phyloP scores from a whole-genome alignment of 2,797 vertebrate species.

The Hirundo rustica region DNA sequence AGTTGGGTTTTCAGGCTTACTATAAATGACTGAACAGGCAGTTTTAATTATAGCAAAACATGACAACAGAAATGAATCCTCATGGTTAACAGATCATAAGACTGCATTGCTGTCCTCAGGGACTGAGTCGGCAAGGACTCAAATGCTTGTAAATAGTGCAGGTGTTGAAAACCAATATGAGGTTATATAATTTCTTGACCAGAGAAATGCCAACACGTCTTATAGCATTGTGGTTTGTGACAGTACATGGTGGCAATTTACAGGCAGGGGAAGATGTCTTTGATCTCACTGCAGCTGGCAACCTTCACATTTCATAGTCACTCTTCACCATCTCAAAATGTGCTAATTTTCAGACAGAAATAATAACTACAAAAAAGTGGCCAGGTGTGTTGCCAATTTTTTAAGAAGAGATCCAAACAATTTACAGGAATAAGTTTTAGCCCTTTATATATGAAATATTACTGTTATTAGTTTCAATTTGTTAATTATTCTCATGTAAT shows the following conservation, averaged over 20 bases:
- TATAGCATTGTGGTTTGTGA: slow-evolving; percentile 2
- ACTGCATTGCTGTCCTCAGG: slow-evolving; percentile 9
- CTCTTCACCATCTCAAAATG: not conserved
- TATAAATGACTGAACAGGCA: slow-evolving; percentile 14
- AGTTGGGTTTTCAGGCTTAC: not conserved
- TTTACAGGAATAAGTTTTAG: not conserved
- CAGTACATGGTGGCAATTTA: slow-evolving; percentile 8
- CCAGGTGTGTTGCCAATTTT: not conserved
- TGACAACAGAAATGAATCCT: slow-evolving; percentile 35
- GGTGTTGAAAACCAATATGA: slow-evolving; percentile 62
- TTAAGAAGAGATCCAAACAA: not conserved
- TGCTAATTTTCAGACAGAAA: not conserved
- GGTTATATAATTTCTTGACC: slow-evolving; percentile 54
- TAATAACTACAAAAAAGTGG: not conserved
- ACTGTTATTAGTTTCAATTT: not conserved
- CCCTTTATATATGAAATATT: not conserved
- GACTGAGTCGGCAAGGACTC: not conserved
- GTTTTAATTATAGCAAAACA: slow-evolving; percentile 56
- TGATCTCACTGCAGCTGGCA: slow-evolving; percentile 3
- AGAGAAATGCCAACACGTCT: slow-evolving; percentile 47
- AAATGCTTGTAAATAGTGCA: slow-evolving; percentile 53
- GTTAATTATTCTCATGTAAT: not conserved
- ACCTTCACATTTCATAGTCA: not conserved
- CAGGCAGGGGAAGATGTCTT: not conserved
- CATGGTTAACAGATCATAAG: slow-evolving; percentile 31